These are phyloP conservation scores for Chrysemys picta DNA, from an alignment of 2,113 vertebrate genomes.

Conservation along the genomic window DNA sequence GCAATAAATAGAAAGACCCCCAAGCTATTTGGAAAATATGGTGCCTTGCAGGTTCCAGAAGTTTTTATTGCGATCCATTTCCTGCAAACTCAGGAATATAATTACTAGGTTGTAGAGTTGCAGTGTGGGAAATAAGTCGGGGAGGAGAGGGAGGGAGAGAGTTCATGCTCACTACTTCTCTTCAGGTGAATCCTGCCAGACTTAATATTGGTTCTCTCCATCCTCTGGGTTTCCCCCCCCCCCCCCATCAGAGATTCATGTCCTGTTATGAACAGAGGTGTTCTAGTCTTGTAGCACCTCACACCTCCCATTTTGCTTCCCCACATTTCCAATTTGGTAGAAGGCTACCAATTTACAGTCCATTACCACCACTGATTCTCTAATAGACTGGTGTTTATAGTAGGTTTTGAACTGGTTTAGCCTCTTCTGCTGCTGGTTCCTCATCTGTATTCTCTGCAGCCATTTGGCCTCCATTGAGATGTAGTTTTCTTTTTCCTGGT, in stretches of 20 bases:
- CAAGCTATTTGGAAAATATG: background rate
- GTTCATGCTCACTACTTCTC: background rate
- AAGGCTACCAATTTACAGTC: background rate
- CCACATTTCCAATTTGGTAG: background rate
- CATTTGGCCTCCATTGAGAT: background rate
- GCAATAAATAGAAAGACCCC: background rate
- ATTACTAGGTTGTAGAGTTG: background rate
- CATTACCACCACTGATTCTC: background rate
- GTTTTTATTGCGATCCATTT: background rate
- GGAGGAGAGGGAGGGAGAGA: background rate
- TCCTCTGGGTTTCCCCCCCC: background rate
- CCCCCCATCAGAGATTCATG: background rate
- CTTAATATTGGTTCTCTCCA: background rate
- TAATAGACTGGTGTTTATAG: background rate
- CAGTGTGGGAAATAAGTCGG: background rate
- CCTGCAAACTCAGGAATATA: background rate
- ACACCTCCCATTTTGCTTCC: background rate
- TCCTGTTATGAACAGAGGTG: background rate
- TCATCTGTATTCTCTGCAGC: rapidly evolving
- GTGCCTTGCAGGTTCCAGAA: background rate
- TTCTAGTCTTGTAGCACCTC: rapidly evolving
- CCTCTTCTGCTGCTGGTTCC: background rate
- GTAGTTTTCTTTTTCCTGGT: background rate
- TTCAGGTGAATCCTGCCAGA: background rate
- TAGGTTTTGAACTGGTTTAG: background rate